Evolutionary conservation across 2,113 vertebrate species (phyloP), one percentile per base, ranked within the genome.

Genomic region (Tachysurus vachellii): DNA sequence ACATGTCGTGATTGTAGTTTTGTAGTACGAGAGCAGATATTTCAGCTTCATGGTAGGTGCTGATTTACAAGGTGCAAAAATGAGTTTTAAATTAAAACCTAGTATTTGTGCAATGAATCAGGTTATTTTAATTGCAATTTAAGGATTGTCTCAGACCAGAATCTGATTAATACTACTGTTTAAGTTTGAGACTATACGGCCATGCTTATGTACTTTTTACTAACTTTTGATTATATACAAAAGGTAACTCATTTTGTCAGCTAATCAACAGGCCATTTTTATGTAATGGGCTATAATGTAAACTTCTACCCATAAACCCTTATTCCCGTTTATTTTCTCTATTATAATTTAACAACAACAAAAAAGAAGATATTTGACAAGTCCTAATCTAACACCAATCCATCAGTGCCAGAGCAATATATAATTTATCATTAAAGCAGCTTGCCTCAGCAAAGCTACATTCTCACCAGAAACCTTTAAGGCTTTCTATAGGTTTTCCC

Each of bases 1-100:
- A 71, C 62, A 80, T 79, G 53, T 59, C 42, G 19, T 81, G 26
- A 56, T 71, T 54, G 56, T 10, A 86, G 36, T 26, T 66, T 54
- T 3, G 53, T 71, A 42, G 53, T 70, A 42, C 19, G 53, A 82
- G 53, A 47, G 79, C 62, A 86, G 26, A 71, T 68, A 79, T 64
- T 79, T 75, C 57, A 53, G 36, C 31, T 85, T 79, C 13, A 56
- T 80, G 28, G 6, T 57, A 68, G 80, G 54, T 44, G 66, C 64
- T 61, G 54, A 81, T 59, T 86, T 57, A 82, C 85, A 86, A 82
- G 53, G 77, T 86, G 76, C 61, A 16, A 81, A 80, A 68, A 68
- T 3, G 16, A 28, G 26, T 47, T 54, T 85, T 53, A 66, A 80
- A 70, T 56, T 68, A n/a, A 36, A 68, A 86, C n/a, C 59, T n/a